Conservation (phyloP, 2,113 vertebrate genomes). For the Rhinichthys klamathensis region DNA sequence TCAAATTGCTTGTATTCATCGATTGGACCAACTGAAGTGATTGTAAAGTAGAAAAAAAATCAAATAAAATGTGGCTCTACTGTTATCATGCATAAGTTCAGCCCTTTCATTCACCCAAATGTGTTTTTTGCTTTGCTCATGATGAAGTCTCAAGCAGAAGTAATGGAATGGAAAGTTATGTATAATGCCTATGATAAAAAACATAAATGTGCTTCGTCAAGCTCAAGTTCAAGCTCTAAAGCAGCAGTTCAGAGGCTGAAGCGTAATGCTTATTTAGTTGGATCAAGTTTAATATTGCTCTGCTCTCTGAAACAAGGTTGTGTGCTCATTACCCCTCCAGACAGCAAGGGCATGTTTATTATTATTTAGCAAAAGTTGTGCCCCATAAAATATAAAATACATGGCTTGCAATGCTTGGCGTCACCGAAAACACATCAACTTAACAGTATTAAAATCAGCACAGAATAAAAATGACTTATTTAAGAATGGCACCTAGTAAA, state of each 20-base stretch:
- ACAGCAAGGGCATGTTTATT: conserved; percentile 9
- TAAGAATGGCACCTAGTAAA: neutral
- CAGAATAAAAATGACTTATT: conserved; percentile 12
- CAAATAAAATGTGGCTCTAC: conserved; percentile 35
- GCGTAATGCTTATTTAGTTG: conserved; percentile 29
- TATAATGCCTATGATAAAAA: neutral
- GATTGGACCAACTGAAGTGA: neutral
- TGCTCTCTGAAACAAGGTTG: conserved; percentile 65
- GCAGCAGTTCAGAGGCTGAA: conserved; percentile 37
- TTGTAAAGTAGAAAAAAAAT: conserved; percentile 35
- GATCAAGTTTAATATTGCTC: conserved; percentile 51
- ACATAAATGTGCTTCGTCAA: neutral
- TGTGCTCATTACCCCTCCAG: conserved; percentile 65
- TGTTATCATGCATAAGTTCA: conserved; percentile 9
- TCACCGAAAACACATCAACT: neutral
- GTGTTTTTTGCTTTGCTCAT: neutral
- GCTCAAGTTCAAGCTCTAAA: neutral
- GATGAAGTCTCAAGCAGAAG: neutral
- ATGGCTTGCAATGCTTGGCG: neutral
- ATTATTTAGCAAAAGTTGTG: conserved; percentile 7
- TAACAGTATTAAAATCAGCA: conserved; percentile 24
- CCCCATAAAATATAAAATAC: conserved; percentile 18
- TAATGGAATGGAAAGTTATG: neutral
- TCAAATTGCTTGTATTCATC: conserved; percentile 30
- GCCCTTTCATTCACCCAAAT: neutral